Conservation (phyloP, 2,113 vertebrate species). For the Tiliqua scincoides region DNA sequence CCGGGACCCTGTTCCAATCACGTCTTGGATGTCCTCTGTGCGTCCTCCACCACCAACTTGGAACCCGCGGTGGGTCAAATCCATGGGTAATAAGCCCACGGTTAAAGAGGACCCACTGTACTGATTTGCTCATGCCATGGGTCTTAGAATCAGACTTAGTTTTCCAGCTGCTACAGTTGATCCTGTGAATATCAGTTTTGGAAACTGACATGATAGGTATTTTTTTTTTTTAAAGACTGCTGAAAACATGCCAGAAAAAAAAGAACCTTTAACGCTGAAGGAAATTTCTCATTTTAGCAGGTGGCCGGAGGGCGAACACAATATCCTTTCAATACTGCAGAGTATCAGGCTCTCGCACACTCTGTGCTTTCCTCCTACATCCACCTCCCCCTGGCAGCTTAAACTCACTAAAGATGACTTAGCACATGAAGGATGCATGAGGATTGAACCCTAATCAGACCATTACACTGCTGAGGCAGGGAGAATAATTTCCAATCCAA, state of each 20-base stretch:
- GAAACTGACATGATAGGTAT: not conserved
- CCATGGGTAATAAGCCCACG: no score
- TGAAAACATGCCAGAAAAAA: not conserved
- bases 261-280: constrained; percentile 3
- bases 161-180: not conserved
- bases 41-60: no score
- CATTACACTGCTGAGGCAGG: not conserved
- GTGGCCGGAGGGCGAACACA: not conserved
- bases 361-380: not conserved
- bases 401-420: constrained; percentile 10
- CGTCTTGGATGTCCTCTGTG: no score
- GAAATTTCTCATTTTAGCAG: constrained; percentile 11
- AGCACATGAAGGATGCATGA: not conserved
- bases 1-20: no score
- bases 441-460: constrained; percentile 7
- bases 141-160: not conserved
- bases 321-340: not conserved
- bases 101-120: no score
- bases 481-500: not conserved
- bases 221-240: not conserved
- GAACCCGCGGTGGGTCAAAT: no score
- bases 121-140: not conserved
- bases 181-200: not conserved
- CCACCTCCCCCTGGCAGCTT: not conserved
- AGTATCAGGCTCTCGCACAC: not conserved